These are phyloP conservation scores for Sebastes iracundus DNA, from an alignment of 2,797 vertebrate species.

Conservation along the genomic window DNA sequence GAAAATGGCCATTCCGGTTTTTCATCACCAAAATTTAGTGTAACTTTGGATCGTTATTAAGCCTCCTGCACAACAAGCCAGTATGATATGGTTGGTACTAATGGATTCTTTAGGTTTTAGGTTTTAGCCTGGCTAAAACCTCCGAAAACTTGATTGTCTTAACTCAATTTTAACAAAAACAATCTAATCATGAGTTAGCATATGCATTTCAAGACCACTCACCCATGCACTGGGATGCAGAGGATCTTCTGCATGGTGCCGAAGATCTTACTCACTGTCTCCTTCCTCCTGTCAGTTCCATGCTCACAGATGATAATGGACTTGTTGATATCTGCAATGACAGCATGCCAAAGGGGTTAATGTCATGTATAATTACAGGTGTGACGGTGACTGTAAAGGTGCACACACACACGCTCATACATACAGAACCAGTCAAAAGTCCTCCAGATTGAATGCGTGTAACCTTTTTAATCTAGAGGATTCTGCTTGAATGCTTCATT, in stretches of 20 bases:
- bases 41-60: too few species aligned
- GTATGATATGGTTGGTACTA: too few species aligned
- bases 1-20: too few species aligned
- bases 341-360: not conserved
- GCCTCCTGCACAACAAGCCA: too few species aligned
- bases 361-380: not conserved
- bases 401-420: not conserved
- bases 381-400: not conserved
- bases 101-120: too few species aligned
- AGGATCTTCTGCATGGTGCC: conserved; percentile 93
- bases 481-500: not conserved
- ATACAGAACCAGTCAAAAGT: not conserved
- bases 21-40: too few species aligned
- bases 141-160: too few species aligned
- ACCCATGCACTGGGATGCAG: conserved; percentile 94
- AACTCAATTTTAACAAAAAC: not conserved
- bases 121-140: too few species aligned
- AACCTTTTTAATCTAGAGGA: not conserved
- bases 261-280: conserved; percentile 87
- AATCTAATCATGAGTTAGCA: not conserved
- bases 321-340: conserved; percentile 89
- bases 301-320: conserved; percentile 93
- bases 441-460: not conserved
- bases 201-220: conserved; percentile 3
- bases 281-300: conserved; percentile 88